phyloP scores from a whole-genome alignment of 2,797 vertebrate species.

The Scleropages formosus region DNA sequence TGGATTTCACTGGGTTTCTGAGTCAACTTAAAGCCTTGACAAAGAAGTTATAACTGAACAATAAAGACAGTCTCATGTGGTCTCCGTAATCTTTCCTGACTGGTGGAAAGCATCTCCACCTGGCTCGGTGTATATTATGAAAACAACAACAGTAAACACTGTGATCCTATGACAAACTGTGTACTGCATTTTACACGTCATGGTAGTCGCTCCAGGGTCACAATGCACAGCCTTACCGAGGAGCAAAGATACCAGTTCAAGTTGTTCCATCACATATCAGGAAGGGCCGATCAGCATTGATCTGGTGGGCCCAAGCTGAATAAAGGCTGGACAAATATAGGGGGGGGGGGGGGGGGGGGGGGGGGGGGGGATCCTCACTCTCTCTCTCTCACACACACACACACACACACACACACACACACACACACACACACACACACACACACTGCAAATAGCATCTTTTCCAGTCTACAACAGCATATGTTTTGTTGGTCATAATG shows the following conservation, averaged over 20 bases:
- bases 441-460: constrained; percentile 35
- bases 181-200: constrained; percentile 34
- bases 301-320: not conserved
- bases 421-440: too few species aligned
- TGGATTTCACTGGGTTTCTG: not conserved
- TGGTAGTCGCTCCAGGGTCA: constrained; percentile 29
- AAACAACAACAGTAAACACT: constrained; percentile 9
- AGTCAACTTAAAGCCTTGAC: not conserved
- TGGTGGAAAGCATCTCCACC: too few species aligned
- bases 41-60: not conserved
- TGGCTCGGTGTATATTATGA: too few species aligned
- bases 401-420: too few species aligned
- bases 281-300: constrained; percentile 30
- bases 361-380: too few species aligned
- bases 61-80: not conserved
- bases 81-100: too few species aligned
- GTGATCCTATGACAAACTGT: not conserved
- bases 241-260: too few species aligned
- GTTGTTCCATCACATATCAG: constrained; percentile 31
- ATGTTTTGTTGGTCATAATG: constrained; percentile 42
- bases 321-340: constrained; percentile 18
- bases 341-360: too few species aligned
- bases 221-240: constrained; percentile 13
- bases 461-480: constrained; percentile 29
- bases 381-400: too few species aligned